Conservation (phyloP, 2,888 invertebrate species). For the Agrenia bidenticulata region DNA sequence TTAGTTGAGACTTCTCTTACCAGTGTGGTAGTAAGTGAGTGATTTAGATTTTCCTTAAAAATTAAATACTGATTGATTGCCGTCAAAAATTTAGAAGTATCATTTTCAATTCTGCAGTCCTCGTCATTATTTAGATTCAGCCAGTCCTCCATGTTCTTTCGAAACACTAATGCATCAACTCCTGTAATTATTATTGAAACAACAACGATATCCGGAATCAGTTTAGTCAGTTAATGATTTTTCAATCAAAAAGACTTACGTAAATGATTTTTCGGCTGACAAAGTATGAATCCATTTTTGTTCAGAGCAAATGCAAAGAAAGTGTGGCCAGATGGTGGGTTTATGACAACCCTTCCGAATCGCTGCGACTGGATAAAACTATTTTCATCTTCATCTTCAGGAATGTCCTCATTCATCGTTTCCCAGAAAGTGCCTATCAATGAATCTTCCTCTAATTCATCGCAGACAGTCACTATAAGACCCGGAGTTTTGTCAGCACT, state of each 20-base stretch:
- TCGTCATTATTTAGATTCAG: conserved; percentile 20
- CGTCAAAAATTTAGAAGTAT: conserved; percentile 27
- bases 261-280: conserved; percentile 32
- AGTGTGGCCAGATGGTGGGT: conserved; percentile 38
- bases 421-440: neutral
- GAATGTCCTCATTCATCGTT: neutral
- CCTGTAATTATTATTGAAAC: too few relatives aligned
- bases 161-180: conserved; percentile 28
- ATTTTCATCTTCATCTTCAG: neutral
- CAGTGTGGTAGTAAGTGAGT: conserved; percentile 32
- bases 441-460: too few relatives aligned
- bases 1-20: conserved; percentile 11
- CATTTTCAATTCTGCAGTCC: conserved; percentile 22
- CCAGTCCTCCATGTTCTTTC: conserved; percentile 40
- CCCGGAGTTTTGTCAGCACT: too few relatives aligned
- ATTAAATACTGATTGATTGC: conserved; percentile 29
- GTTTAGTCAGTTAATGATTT: too few relatives aligned
- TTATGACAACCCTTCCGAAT: conserved; percentile 26
- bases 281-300: conserved; percentile 33
- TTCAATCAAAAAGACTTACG: conserved; percentile 28
- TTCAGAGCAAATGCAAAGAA: conserved; percentile 32
- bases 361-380: neutral
- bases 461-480: too few relatives aligned
- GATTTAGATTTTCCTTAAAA: conserved; percentile 23
- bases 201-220: conserved; percentile 9